A percentile compares a stretch with the other conserved stretches of the same genome.
Evolutionary conservation across 1,140 invertebrate genomes (phyloP).

Genomic region (Eufriesea mexicana): DNA sequence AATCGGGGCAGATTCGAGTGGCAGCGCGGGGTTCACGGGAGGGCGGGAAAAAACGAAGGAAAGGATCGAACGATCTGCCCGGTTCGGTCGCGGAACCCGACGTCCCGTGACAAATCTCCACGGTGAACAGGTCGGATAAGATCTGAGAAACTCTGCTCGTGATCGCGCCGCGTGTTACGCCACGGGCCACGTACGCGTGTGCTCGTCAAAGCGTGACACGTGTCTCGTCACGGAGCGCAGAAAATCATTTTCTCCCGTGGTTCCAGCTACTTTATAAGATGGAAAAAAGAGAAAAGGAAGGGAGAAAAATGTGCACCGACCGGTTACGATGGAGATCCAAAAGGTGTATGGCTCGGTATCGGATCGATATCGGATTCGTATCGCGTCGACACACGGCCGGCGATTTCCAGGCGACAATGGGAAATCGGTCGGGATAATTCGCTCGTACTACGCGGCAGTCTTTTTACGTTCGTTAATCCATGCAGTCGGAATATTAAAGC

Average conservation of each 20-base stretch:
- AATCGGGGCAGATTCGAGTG: not conserved
- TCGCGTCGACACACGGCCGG: not conserved
- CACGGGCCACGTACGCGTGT: slow-evolving; percentile 8
- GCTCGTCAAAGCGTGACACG: slow-evolving; percentile 50
- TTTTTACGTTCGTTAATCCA: not conserved
- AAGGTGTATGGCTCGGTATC: too few relatives aligned
- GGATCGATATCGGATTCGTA: too few relatives aligned
- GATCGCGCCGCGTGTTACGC: slow-evolving; percentile 31
- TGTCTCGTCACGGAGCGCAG: slow-evolving; percentile 32
- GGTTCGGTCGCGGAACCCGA: not conserved
- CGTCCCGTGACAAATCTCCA: slow-evolving; percentile 30
- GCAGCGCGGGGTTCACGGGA: not conserved
- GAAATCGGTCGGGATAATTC: not conserved
- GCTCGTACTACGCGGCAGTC: not conserved
- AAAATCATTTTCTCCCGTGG: slow-evolving; percentile 18
- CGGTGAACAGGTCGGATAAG: slow-evolving; percentile 18
- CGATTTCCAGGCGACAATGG: not conserved
- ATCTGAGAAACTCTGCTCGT: slow-evolving; percentile 23
- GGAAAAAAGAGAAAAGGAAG: too few relatives aligned
- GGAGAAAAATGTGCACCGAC: too few relatives aligned
- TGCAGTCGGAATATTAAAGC: slow-evolving; percentile 9
- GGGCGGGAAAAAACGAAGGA: not conserved
- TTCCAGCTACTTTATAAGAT: not conserved
- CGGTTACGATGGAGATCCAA: not conserved
- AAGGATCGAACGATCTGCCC: not conserved